These are phyloP conservation scores for Apoderus coryli DNA, from an alignment of 2,888 invertebrate species.

Conservation along the genomic window DNA sequence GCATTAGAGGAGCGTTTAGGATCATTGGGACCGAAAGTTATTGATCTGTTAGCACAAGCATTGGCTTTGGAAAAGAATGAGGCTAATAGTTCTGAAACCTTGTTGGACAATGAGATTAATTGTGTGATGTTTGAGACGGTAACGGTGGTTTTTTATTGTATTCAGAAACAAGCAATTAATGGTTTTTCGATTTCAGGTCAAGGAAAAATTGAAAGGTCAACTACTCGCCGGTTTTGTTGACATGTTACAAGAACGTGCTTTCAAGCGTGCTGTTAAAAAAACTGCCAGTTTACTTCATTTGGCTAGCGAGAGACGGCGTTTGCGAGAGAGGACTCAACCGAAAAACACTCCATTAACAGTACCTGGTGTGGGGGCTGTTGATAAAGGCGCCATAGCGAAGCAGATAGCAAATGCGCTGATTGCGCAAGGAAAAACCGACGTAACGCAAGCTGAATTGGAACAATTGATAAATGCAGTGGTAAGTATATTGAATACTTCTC, in stretches of 20 bases:
- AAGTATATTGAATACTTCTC: constrained; percentile 24
- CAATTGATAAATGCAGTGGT: constrained; percentile 67
- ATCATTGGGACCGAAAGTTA: constrained; percentile 67
- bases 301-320: constrained; percentile 38
- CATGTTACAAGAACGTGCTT: constrained; percentile 49
- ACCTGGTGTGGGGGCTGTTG: constrained; percentile 55
- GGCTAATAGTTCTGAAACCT: constrained; percentile 59
- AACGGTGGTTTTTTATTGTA: constrained; percentile 4
- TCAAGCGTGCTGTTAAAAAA: constrained; percentile 59
- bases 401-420: constrained; percentile 69
- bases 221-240: constrained; percentile 32
- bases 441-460: constrained; percentile 64
- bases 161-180: too few species aligned
- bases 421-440: constrained; percentile 66
- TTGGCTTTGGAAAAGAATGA: constrained; percentile 58
- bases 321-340: constrained; percentile 22
- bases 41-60: constrained; percentile 62
- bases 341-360: constrained; percentile 40
- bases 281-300: constrained; percentile 60
- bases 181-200: constrained; percentile 30
- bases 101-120: constrained; percentile 56
- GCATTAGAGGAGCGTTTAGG: constrained; percentile 73
- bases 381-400: constrained; percentile 64
- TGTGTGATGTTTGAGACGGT: constrained; percentile 66
- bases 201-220: constrained; percentile 60